Evolutionary conservation across 2,797 vertebrate species (phyloP).

Genomic region (Fistularia tabacaria): DNA sequence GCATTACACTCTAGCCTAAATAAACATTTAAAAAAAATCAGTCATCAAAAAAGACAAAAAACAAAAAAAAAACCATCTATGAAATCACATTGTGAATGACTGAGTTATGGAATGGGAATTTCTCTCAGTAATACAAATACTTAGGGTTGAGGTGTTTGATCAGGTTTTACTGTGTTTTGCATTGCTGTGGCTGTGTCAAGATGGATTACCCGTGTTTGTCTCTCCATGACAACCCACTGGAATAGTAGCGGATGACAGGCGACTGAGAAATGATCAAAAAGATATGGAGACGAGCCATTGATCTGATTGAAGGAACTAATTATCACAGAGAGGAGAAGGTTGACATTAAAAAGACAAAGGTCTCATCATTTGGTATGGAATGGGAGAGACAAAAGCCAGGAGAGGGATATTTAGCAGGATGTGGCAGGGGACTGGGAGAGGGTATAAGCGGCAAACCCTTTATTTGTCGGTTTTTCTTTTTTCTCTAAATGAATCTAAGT

Average conservation of each 20-base stretch:
- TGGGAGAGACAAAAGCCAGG: slow-evolving; percentile 3
- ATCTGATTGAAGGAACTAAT: slow-evolving; percentile 40
- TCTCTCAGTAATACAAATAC: too few species aligned
- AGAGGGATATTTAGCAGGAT: not conserved
- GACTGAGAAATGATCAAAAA: slow-evolving; percentile 19
- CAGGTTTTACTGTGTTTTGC: too few species aligned
- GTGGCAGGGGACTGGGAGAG: not conserved
- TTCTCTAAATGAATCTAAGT: slow-evolving; percentile 46
- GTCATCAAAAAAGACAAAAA: too few species aligned
- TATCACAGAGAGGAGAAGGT: slow-evolving; percentile 37
- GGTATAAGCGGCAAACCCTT: too few species aligned
- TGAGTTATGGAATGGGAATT: too few species aligned
- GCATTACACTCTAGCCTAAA: too few species aligned
- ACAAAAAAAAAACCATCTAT: too few species aligned
- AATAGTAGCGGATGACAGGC: not conserved
- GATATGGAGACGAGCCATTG: slow-evolving; percentile 17
- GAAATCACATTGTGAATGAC: too few species aligned
- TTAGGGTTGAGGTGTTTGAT: too few species aligned
- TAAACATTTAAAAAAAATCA: too few species aligned
- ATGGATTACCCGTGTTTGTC: not conserved
- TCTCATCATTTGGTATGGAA: slow-evolving; percentile 33
- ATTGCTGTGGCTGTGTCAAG: not conserved
- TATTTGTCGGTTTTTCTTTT: not conserved
- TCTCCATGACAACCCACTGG: not conserved
- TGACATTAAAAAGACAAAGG: slow-evolving; percentile 61